Base-by-base conservation (phyloP, 2,797 vertebrate species). In the Selene dorsalis region DNA sequence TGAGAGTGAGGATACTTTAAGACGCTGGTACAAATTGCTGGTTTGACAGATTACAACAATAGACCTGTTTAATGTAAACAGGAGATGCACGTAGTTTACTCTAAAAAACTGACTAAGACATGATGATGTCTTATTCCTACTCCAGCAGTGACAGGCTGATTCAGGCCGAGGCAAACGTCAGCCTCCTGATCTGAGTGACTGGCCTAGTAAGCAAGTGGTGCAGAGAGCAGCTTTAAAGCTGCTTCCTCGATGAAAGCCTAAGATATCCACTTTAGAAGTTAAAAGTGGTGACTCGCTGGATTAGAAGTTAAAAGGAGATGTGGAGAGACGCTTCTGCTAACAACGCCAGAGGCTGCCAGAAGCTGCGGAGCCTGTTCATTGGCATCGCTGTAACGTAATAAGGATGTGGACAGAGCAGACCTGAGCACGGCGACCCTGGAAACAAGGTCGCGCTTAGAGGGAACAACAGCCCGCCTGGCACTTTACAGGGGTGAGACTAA, bases 191-290 rank as follows among this genome's bases (percentile, higher is more conserved):
- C 66, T 41, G 59, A 71, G 22, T 69, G 84, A 89, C 80, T 24
- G 20, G 62, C 75, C 77, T 57, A 84, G 88, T 86, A 86, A 92
- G 76, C 38, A 64, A 66, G 79, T 14, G 1, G 76, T 2, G 17
- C 59, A 56, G 52, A 57, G 76, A 84, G 80, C 65, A 35, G 80
- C 75, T 89, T 90, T 84, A 79, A 87, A 88, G 83, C 59, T 11
- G 41, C 72, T 57, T 77, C 72, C 60, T 45, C 62, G 88, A 94
- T 92, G 56, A 79, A 75, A 82, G 79, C 76, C 52, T 47, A 63
- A 84, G 86, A 91, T 89, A 89, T 85, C 83, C 73, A 74, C 86
- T 86, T 84, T 53, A 77, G 75, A 86, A 83, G 90, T 92, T 85
- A 77, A 84, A 90, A 90, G 87, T 77, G 77, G 79, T 68, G 86